Evolutionary conservation across 2,797 vertebrate genomes (phyloP).

Genomic region (Epinephelus malabaricus): DNA sequence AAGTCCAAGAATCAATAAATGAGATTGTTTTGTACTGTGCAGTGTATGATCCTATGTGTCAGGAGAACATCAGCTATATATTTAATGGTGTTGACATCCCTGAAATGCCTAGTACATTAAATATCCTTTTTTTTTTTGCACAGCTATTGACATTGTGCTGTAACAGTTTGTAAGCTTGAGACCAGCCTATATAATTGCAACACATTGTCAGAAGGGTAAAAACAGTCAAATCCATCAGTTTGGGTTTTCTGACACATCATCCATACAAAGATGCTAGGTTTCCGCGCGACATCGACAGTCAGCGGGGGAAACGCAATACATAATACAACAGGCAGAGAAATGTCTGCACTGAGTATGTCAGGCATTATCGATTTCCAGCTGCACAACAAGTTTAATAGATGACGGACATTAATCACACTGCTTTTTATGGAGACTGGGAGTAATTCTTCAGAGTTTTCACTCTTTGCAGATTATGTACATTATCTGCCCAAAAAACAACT

Average conservation of each 20-base stretch:
- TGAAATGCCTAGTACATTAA: background rate
- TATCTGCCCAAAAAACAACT: slow-evolving; percentile 37
- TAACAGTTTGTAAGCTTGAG: slow-evolving; percentile 4
- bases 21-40: background rate
- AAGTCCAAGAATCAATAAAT: slow-evolving; percentile 6
- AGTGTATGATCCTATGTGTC: background rate
- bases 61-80: slow-evolving; percentile 12
- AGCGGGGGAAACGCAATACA: slow-evolving; percentile 47
- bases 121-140: background rate
- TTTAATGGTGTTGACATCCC: slow-evolving; percentile 12
- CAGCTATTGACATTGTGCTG: background rate
- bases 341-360: slow-evolving; percentile 69
- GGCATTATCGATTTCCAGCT: slow-evolving; percentile 72
- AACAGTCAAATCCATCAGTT: slow-evolving; percentile 54
- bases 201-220: slow-evolving; percentile 18
- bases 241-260: slow-evolving; percentile 64
- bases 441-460: slow-evolving; percentile 48
- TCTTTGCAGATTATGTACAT: slow-evolving; percentile 27
- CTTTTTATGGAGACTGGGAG: slow-evolving; percentile 50
- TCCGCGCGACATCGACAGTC: slow-evolving; percentile 41
- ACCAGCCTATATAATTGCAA: slow-evolving; percentile 19
- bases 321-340: slow-evolving; percentile 65
- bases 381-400: slow-evolving; percentile 67
- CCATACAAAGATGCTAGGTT: slow-evolving; percentile 40
- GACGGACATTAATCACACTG: slow-evolving; percentile 69